Percentiles rank a stretch among this genome's conserved stretches.
These are phyloP conservation scores for Mirounga angustirostris DNA, from an alignment of 2,113 vertebrate genomes.

Conservation along the genomic window DNA sequence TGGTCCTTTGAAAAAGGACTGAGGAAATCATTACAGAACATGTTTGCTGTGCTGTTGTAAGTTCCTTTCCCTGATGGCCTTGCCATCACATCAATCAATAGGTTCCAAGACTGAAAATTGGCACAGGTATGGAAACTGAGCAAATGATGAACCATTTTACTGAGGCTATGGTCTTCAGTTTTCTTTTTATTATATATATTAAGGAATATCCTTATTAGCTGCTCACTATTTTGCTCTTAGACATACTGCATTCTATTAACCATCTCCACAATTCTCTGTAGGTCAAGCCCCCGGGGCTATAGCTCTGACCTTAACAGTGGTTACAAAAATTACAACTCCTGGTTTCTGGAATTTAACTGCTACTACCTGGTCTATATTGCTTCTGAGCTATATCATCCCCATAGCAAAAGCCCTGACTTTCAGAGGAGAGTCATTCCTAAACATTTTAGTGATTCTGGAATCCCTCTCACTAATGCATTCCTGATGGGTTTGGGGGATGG, in stretches of 20 bases:
- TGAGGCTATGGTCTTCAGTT: background rate
- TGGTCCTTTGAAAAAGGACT: background rate
- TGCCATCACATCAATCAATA: background rate
- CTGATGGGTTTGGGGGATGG: background rate
- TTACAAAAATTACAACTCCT: background rate
- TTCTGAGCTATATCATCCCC: background rate
- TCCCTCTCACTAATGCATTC: background rate
- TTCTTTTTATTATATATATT: background rate
- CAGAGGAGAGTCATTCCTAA: background rate
- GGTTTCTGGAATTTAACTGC: background rate
- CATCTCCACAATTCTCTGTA: background rate
- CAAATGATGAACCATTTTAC: background rate
- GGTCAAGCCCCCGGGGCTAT: background rate
- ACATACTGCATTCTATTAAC: background rate
- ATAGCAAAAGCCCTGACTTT: background rate
- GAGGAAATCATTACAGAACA: background rate
- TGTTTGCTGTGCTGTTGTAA: background rate
- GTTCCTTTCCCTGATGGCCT: background rate
- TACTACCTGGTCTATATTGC: background rate
- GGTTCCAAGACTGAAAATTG: background rate
- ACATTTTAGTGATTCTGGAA: background rate
- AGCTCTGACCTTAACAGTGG: background rate
- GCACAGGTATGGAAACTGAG: background rate
- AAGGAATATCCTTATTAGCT: background rate
- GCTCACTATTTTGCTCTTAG: background rate